Evolutionary conservation across 2,888 invertebrate species (phyloP).

Genomic region (Xestia rhomboidea): DNA sequence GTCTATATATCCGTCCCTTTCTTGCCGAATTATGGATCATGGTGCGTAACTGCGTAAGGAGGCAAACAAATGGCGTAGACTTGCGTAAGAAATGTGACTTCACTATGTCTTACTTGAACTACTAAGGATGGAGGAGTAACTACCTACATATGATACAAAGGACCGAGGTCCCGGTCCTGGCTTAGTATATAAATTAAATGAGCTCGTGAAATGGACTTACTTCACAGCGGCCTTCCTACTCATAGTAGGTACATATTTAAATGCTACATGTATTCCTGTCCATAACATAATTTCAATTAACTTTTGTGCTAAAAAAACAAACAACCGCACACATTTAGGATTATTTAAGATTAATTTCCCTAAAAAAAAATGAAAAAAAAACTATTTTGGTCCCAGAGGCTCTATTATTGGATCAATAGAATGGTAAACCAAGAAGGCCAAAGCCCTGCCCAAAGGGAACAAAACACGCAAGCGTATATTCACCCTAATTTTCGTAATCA

Average conservation of each 20-base stretch:
- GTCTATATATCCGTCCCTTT: slow-evolving; percentile 28
- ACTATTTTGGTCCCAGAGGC: neutral
- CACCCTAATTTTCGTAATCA: slow-evolving; percentile 28
- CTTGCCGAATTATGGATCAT: slow-evolving; percentile 22
- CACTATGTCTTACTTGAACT: neutral
- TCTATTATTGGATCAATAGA: slow-evolving; percentile 30
- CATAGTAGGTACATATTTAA: neutral
- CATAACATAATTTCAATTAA: neutral
- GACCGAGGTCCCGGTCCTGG: neutral
- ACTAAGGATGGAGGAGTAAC: neutral
- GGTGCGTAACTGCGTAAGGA: neutral
- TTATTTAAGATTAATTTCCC: neutral
- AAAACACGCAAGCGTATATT: slow-evolving; percentile 48
- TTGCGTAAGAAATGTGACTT: slow-evolving; percentile 3
- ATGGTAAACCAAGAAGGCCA: neutral
- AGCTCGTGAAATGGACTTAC: neutral
- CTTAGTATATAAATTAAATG: neutral
- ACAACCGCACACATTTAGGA: neutral
- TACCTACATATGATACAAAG: neutral
- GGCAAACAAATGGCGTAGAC: neutral
- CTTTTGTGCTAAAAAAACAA: neutral
- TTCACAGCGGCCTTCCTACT: neutral
- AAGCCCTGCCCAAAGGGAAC: slow-evolving; percentile 9
- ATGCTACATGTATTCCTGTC: neutral
- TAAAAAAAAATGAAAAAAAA: neutral